Percentiles rank a stretch among this genome's conserved stretches.
phyloP scores from a whole-genome alignment of 2,888 invertebrate species.

The Callimorpha dominula region DNA sequence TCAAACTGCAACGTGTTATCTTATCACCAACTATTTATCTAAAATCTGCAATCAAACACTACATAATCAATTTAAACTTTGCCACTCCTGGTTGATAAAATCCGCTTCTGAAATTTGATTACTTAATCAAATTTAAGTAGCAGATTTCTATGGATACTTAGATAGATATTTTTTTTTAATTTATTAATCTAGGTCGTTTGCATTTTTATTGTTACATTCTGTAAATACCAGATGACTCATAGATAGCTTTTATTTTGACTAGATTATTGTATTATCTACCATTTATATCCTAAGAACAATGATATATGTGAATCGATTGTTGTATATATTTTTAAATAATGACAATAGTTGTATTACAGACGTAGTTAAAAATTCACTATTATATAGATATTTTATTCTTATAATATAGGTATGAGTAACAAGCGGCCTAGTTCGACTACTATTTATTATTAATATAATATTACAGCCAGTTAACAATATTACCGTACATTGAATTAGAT shows the following conservation, averaged over 20 bases:
- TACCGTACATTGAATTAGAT: no score
- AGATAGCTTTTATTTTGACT: not conserved
- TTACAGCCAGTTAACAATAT: no score
- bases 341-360: not conserved
- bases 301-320: not conserved
- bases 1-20: not conserved
- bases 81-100: not conserved
- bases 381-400: not conserved
- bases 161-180: not conserved
- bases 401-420: not conserved
- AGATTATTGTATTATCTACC: not conserved
- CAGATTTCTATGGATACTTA: not conserved
- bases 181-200: not conserved
- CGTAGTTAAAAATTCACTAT: not conserved
- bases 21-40: not conserved
- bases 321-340: not conserved
- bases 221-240: conserved; percentile 5
- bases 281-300: conserved; percentile 5
- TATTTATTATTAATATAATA: no score
- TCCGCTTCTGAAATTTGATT: not conserved
- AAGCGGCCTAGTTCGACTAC: no score
- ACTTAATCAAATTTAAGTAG: not conserved
- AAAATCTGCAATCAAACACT: not conserved
- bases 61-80: not conserved
- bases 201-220: not conserved